Evolutionary conservation across 2,888 invertebrate genomes (phyloP), one percentile per base, ranked within the genome.

Genomic region (Sminthurinus aureus): DNA sequence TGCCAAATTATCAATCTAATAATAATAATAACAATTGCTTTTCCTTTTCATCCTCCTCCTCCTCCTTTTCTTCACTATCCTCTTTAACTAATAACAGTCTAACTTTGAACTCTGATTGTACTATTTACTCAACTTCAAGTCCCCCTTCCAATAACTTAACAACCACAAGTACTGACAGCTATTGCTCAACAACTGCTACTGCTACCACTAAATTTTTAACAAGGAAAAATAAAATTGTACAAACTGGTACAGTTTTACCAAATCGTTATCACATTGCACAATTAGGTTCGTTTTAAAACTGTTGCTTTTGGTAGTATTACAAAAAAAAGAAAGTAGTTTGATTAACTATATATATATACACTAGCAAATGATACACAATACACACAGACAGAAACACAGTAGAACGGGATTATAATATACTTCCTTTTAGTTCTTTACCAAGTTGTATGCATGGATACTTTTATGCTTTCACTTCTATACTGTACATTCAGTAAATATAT

Each of bases 131-230:
- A 51, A 38, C 78, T 82, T 71, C 78, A 78, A 69, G 22, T n/a
- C 74, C 81, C 74, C 78, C 79, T 82, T 83, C 80, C 81, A 66
- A 79, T 83, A 85, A 76, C 84, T 85, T 84, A 81, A 81, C 78
- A 75, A 84, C 78, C 80, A 85, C 51, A 38, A 38, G 38, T 58
- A 58, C 12, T 75, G 79, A 75, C 84, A 82, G 81, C 18, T 79
- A 83, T 74, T 73, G 69, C 67, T 80, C 90, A 87, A 90, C 89
- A 85, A 89, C 88, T 86, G 89, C 90, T 52, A 89, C 89, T 85
- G 89, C 90, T 85, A 90, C 79, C 20, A 69, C 73, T 74, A 82
- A 73, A 76, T 71, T 84, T 83, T 67, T 82, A 13, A 75, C 85
- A 64, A 80, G 86, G 83, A 85, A 86, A 80, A 83, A 84, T 84